phyloP scores from a whole-genome alignment of 1,140 invertebrate species.

The Bradynema listronoti region DNA sequence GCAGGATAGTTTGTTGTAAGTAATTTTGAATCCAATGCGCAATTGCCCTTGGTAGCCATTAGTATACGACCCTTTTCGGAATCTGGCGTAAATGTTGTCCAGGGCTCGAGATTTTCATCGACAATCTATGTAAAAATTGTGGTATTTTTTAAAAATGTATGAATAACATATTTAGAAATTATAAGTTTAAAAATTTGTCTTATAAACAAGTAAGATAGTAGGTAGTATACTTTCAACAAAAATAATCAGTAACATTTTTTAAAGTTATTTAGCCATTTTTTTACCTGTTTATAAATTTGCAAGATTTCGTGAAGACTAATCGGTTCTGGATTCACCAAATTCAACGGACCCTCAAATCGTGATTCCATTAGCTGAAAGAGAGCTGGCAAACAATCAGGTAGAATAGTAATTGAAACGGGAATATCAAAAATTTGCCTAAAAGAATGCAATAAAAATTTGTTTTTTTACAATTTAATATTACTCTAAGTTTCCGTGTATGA shows the following conservation, averaged over 20 bases:
- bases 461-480: background rate
- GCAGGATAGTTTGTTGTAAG: slow-evolving; percentile 19
- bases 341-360: slow-evolving; percentile 44
- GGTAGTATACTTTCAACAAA: too few relatives aligned
- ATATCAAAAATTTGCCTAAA: slow-evolving; percentile 55
- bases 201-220: too few relatives aligned
- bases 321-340: slow-evolving; percentile 53
- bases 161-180: too few relatives aligned
- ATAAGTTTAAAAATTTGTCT: too few relatives aligned
- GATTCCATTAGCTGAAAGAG: slow-evolving; percentile 52
- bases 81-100: slow-evolving; percentile 30
- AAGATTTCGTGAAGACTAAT: slow-evolving; percentile 52
- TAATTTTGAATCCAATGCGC: slow-evolving; percentile 44
- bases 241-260: slow-evolving; percentile 22
- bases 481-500: too few relatives aligned
- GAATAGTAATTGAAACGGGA: slow-evolving; percentile 54
- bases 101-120: slow-evolving; percentile 35
- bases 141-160: too few relatives aligned
- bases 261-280: background rate
- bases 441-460: background rate
- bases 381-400: slow-evolving; percentile 55
- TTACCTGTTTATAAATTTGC: slow-evolving; percentile 53
- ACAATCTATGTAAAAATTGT: too few relatives aligned
- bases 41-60: slow-evolving; percentile 54
- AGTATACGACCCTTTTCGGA: slow-evolving; percentile 48